phyloP scores from a whole-genome alignment of 2,888 invertebrate species.

The Pammene aurita region DNA sequence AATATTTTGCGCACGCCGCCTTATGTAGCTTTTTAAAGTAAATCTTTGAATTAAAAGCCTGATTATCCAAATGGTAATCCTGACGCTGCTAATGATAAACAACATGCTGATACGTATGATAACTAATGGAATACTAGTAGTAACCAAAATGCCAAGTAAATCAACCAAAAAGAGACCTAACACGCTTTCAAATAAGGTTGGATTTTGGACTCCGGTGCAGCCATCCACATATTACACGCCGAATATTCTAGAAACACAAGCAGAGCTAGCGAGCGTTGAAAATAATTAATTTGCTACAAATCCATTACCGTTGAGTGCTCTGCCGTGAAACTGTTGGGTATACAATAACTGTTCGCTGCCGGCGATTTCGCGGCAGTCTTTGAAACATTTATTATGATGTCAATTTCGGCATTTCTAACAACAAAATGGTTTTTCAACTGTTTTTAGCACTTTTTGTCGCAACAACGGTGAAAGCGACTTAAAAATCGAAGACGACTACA shows the following conservation, averaged over 20 bases:
- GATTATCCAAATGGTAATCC: constrained; percentile 12
- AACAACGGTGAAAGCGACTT: too few relatives aligned
- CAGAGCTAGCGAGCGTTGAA: constrained; percentile 56
- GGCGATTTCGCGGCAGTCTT: constrained; percentile 15
- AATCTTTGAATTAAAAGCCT: not conserved
- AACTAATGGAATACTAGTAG: constrained; percentile 29
- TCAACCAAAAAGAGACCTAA: constrained; percentile 3
- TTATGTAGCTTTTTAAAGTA: not conserved
- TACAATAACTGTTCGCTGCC: constrained; percentile 54
- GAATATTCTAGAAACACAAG: constrained; percentile 62
- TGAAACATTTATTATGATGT: constrained; percentile 2
- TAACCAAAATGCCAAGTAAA: not conserved
- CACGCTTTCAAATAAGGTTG: not conserved
- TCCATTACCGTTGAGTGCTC: constrained; percentile 68
- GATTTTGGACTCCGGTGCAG: not conserved
- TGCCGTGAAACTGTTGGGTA: constrained; percentile 59
- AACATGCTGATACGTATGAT: constrained; percentile 15
- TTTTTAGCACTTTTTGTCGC: too few relatives aligned
- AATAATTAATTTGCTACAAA: constrained; percentile 72
- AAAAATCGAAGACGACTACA: too few relatives aligned
- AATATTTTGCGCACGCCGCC: too few relatives aligned
- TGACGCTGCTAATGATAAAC: constrained; percentile 23
- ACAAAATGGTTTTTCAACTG: not conserved
- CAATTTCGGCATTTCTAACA: not conserved
- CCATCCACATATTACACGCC: constrained; percentile 41